phyloP scores from a whole-genome alignment of 2,113 vertebrate genomes.

The Coptodon bakossiorum region DNA sequence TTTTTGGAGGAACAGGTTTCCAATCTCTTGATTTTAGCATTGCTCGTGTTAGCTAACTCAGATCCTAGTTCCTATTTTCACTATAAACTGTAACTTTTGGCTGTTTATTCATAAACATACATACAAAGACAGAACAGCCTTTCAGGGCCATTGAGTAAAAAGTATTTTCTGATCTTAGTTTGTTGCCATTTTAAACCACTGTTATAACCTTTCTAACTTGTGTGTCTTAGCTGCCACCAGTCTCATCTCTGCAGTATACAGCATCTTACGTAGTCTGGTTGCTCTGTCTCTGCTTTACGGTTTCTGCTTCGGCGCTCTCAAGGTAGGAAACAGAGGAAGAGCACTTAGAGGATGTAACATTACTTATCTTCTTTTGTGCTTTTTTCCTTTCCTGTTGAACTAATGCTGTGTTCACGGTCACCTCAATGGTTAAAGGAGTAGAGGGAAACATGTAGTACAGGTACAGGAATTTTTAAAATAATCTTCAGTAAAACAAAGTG shows the following conservation, averaged over 20 bases:
- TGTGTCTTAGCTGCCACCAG: conserved; percentile 83
- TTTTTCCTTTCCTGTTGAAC: not conserved
- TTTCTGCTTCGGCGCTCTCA: conserved; percentile 89
- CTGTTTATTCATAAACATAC: not conserved
- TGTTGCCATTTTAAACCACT: not conserved
- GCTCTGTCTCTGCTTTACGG: conserved; percentile 79
- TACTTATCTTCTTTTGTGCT: not conserved
- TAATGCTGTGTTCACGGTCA: not conserved
- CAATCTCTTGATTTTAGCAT: not conserved
- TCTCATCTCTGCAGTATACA: conserved; percentile 80
- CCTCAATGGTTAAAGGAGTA: not conserved
- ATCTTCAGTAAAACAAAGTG: not conserved
- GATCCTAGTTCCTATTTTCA: not conserved
- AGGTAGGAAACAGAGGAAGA: conserved; percentile 67
- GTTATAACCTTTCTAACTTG: not conserved
- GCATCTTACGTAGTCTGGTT: conserved; percentile 80
- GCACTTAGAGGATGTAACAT: not conserved
- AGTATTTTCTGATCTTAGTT: not conserved
- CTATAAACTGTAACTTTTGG: not conserved
- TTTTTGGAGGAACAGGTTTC: conserved; percentile 92
- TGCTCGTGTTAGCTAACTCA: not conserved
- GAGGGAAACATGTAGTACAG: not conserved
- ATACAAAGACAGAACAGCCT: not conserved
- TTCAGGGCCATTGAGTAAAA: not conserved
- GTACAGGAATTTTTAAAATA: not conserved